These are phyloP conservation scores for Propithecus deckenii DNA, from an alignment of 2,797 vertebrate species.

Conservation along the genomic window DNA sequence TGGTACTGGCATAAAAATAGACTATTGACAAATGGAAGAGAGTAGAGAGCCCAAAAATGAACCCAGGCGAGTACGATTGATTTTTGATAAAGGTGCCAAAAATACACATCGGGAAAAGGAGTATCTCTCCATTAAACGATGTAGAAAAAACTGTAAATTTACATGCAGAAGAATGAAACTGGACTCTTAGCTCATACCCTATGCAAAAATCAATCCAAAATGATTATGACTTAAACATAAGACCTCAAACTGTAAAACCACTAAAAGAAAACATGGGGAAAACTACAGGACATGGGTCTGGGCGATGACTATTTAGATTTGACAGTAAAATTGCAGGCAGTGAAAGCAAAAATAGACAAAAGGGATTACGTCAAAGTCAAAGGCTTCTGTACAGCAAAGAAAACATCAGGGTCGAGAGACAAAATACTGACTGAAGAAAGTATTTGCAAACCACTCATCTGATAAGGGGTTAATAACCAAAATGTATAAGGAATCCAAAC, in stretches of 20 bases:
- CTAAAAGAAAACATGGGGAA: background rate
- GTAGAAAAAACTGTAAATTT: background rate
- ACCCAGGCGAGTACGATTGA: background rate
- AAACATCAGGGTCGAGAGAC: background rate
- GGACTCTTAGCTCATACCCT: background rate
- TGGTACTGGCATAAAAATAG: background rate
- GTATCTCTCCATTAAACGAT: background rate
- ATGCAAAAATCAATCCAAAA: background rate
- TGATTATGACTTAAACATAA: background rate
- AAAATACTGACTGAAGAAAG: background rate
- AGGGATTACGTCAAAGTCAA: background rate
- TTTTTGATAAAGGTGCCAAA: background rate
- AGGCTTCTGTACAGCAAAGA: background rate
- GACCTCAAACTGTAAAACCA: background rate
- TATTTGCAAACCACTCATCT: background rate
- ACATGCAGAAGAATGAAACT: background rate
- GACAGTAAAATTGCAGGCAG: background rate
- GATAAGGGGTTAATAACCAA: background rate
- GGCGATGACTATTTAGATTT: background rate
- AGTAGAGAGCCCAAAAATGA: background rate
- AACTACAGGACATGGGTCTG: background rate
- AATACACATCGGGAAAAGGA: background rate
- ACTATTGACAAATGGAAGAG: accelerated
- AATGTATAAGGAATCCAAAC: background rate
- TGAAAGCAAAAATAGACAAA: background rate